Conservation (phyloP, 2,888 invertebrate genomes). For the Zygogramma bicolorata region DNA sequence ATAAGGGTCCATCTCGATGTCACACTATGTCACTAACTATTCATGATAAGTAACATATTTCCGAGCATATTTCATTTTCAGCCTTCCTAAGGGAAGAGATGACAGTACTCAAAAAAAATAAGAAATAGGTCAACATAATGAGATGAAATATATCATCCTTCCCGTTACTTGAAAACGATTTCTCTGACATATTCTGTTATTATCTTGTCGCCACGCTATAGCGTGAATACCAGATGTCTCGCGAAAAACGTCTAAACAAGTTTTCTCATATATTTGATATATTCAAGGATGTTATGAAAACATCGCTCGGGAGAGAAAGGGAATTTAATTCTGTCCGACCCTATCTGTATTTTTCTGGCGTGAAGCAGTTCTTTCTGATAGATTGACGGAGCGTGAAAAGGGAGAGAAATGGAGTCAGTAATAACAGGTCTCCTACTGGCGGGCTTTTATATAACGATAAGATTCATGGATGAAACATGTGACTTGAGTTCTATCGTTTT, state of each 20-base stretch:
- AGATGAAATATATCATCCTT: not conserved
- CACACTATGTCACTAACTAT: too few relatives aligned
- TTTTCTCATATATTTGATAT: not conserved
- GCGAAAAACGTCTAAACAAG: not conserved
- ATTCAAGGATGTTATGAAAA: too few relatives aligned
- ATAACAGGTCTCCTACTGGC: too few relatives aligned
- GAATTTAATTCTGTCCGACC: not conserved
- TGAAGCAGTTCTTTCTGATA: not conserved
- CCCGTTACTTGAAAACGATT: not conserved
- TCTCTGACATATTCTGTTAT: not conserved
- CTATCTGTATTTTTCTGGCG: not conserved
- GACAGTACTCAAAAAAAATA: not conserved
- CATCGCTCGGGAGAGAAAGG: too few relatives aligned
- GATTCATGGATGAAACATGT: too few relatives aligned
- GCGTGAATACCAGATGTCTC: not conserved
- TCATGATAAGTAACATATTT: too few relatives aligned
- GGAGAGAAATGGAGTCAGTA: not conserved
- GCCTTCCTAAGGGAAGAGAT: not conserved
- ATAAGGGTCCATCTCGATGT: not conserved
- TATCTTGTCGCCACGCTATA: not conserved
- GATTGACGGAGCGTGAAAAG: not conserved
- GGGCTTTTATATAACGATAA: too few relatives aligned
- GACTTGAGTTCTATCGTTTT: too few relatives aligned
- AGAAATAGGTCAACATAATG: not conserved
- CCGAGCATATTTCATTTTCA: not conserved